Evolutionary conservation across 2,113 vertebrate species (phyloP).

Genomic region (Oenanthe oenanthe): DNA sequence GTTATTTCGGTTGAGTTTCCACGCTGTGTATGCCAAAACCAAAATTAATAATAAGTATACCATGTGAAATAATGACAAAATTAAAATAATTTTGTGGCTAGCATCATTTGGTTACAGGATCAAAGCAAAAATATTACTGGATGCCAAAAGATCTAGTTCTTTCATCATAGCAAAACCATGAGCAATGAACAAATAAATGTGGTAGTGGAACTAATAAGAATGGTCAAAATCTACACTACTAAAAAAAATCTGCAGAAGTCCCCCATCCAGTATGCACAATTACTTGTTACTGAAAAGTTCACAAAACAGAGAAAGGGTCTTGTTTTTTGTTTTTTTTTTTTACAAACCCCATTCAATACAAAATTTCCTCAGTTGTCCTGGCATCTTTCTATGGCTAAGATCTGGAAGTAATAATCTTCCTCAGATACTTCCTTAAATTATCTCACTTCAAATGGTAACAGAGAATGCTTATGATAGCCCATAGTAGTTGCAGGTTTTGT

Average conservation of each 20-base stretch:
- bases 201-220: not conserved
- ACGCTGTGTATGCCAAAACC: not conserved
- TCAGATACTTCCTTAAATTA: not conserved
- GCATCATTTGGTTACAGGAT: not conserved
- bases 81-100: not conserved
- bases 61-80: not conserved
- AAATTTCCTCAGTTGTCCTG: not conserved
- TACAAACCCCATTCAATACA: not conserved
- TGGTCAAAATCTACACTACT: not conserved
- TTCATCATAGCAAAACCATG: not conserved
- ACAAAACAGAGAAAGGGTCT: not conserved
- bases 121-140: conserved; percentile 4
- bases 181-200: not conserved
- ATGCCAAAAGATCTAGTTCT: not conserved
- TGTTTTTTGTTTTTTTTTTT: not conserved
- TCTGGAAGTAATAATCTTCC: not conserved
- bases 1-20: not conserved
- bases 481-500: not conserved
- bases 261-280: not conserved
- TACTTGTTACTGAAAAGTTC: not conserved
- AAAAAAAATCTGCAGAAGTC: not conserved
- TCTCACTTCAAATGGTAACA: not conserved
- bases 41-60: not conserved
- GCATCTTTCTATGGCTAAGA: not conserved
- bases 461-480: not conserved